Evolutionary conservation across 2,797 vertebrate species (phyloP), one percentile per base, ranked within the genome.

Genomic region (Sphaeramia orbicularis): DNA sequence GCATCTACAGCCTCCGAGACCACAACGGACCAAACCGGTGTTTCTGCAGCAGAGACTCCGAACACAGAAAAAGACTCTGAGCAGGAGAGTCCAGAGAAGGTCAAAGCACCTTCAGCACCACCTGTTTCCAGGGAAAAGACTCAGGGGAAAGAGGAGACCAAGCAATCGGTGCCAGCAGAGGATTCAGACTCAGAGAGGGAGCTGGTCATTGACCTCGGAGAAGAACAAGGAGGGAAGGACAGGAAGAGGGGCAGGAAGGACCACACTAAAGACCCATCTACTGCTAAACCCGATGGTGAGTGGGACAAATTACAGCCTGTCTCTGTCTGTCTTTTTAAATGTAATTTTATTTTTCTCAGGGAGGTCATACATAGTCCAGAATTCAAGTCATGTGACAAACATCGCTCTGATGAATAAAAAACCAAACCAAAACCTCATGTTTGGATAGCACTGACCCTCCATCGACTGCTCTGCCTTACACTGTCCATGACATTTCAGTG

Each of bases 101-200:
- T 89, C 11, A 95, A 92, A 87, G 90, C 93, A 30, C 88, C 95
- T 11, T 91, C 93, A 43, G 58, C 78, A n/a, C 78, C 88, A 11
- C 78, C 87, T 4, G 50, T 86, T 62, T 37, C 83, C 5, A 95
- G 93, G 76, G 96, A 97, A 35, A 97, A 96, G 74, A 74, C 71
- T 67, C 96, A 95, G 83, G 84, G 88, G 2, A 96, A 96, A 85
- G 95, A 97, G 42, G 96, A 96, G 77, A 85, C 81, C 4, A 95
- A 95, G 80, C 94, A 95, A 8, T 24, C 83, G 0, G 71, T 86
- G 32, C 36, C 7, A 0, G 87, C 94, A 4, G 96, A 96, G 27
- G 98, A 99, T 91, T 99, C 97, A 0, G 97, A 99, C 82, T 99
- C 98, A 0, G 98, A 99, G 83, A 95, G 95, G 3, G 98, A 99